Conservation (phyloP, 2,113 vertebrate genomes). For the Scolopax mira region DNA sequence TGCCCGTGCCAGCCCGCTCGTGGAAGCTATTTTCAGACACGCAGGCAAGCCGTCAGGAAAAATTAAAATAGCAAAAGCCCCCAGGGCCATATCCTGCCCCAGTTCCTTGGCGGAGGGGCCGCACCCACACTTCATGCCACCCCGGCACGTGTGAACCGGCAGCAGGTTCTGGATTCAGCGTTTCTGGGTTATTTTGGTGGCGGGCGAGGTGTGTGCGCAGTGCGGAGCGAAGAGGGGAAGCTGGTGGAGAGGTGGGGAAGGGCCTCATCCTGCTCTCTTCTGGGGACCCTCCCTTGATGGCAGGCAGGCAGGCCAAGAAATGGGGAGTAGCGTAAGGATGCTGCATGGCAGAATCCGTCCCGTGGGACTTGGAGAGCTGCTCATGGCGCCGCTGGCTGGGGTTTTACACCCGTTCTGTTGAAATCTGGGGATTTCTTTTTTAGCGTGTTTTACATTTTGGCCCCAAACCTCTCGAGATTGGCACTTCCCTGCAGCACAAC, state of each 20-base stretch:
- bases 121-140: background rate
- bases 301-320: background rate
- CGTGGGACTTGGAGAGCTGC: background rate
- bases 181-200: background rate
- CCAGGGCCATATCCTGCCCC: background rate
- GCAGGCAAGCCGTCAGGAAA: background rate
- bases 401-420: background rate
- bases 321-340: accelerated
- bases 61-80: background rate
- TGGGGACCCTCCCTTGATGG: background rate
- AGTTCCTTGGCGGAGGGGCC: background rate
- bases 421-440: background rate
- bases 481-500: background rate
- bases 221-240: background rate
- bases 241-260: background rate
- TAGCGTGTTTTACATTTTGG: background rate
- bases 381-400: background rate
- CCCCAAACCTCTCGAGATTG: background rate
- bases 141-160: background rate
- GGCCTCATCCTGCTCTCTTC: background rate
- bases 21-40: background rate
- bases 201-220: accelerated
- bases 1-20: background rate
- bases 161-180: background rate
- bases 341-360: background rate